Percentiles rank a stretch among this genome's conserved stretches.
Conservation (phyloP, 2,797 vertebrate genomes). For the Adelosebastes latens region DNA sequence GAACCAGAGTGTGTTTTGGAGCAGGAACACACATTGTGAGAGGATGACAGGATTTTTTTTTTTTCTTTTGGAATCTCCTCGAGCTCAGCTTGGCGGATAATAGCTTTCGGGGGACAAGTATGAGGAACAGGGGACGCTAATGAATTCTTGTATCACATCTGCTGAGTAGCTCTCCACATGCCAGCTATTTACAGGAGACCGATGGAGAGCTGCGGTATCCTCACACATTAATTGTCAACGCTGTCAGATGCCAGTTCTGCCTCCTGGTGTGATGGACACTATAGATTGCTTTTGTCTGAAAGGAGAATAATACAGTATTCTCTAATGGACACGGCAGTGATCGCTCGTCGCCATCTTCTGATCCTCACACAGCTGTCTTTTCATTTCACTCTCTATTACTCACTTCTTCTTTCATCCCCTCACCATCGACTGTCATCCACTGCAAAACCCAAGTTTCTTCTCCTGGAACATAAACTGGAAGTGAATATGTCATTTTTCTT, state of each 20-base stretch:
- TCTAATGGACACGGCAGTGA: constrained; percentile 23
- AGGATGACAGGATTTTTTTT: constrained; percentile 6
- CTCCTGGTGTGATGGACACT: constrained; percentile 64
- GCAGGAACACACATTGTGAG: background rate
- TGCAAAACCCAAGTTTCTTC: background rate
- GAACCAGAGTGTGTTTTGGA: constrained; percentile 1
- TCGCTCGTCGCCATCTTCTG: background rate
- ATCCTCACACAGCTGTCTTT: background rate
- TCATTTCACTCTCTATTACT: constrained; percentile 16
- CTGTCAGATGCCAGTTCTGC: constrained; percentile 73
- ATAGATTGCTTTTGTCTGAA: constrained; percentile 63
- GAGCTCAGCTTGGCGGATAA: constrained; percentile 58
- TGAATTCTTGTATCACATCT: constrained; percentile 80
- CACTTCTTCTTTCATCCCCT: background rate
- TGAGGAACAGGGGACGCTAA: constrained; percentile 71
- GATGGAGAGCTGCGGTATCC: constrained; percentile 70
- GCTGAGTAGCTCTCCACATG: constrained; percentile 72
- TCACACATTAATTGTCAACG: constrained; percentile 76
- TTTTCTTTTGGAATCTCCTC: constrained; percentile 20
- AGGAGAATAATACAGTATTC: constrained; percentile 33
- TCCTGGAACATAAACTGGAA: background rate
- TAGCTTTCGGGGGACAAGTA: constrained; percentile 74
- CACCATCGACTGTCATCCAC: background rate
- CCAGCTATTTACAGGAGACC: constrained; percentile 76
- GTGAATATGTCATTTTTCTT: background rate